Evolutionary conservation across 2,888 invertebrate genomes (phyloP).

Genomic region (Tenodera sinensis): DNA sequence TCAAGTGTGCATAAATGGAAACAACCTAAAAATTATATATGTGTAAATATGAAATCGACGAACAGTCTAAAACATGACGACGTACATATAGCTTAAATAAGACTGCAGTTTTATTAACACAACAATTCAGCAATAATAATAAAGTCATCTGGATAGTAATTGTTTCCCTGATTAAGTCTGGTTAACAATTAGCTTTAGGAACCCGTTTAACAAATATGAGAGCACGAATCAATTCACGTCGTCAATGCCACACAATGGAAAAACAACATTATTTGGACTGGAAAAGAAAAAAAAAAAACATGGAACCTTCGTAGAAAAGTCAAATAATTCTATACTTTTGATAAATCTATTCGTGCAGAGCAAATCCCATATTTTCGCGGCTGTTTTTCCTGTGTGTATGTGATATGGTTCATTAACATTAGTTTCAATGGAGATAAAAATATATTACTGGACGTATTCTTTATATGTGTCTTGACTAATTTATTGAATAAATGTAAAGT

Average conservation of each 20-base stretch:
- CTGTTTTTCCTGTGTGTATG: conserved; percentile 15
- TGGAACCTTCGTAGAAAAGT: neutral
- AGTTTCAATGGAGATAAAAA: neutral
- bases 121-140: neutral
- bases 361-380: neutral
- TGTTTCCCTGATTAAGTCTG: neutral
- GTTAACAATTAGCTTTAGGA: neutral
- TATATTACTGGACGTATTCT: neutral
- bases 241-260: neutral
- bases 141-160: neutral
- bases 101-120: neutral
- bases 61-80: neutral
- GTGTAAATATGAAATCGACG: neutral
- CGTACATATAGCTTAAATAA: neutral
- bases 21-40: neutral
- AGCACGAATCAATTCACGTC: neutral
- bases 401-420: conserved; percentile 13
- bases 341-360: conserved; percentile 10
- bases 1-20: neutral
- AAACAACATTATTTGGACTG: neutral
- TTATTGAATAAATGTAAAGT: neutral
- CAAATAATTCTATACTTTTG: conserved; percentile 9
- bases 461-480: neutral
- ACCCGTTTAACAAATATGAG: neutral
- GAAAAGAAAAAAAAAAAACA: neutral